A percentile compares a stretch with the other conserved stretches of the same genome.
Conservation (phyloP, 2,888 invertebrate genomes). For the Alviniconcha strummeri region DNA sequence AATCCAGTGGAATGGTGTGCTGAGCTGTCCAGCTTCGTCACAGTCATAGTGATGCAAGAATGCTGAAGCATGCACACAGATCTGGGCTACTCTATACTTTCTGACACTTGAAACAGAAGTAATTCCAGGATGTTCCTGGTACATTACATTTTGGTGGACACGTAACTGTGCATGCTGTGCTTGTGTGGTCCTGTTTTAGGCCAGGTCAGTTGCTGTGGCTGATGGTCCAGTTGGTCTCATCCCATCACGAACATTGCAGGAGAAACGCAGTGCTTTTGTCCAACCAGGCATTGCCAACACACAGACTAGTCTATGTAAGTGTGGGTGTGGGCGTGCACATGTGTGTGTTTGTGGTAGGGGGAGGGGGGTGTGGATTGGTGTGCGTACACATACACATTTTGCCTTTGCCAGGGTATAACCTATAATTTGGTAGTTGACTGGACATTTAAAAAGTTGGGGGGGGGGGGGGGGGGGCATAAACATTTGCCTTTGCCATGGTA, state of each 20-base stretch:
- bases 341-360: background rate
- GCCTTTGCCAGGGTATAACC: background rate
- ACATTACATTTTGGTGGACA: too few relatives aligned
- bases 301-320: conserved; percentile 71
- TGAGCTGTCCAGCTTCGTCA: too few relatives aligned
- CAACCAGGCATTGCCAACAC: conserved; percentile 94
- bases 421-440: background rate
- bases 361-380: background rate
- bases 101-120: too few relatives aligned
- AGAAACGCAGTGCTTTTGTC: conserved; percentile 91
- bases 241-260: conserved; percentile 71
- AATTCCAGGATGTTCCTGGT: too few relatives aligned
- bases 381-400: background rate
- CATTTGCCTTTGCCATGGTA: too few relatives aligned
- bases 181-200: conserved; percentile 49
- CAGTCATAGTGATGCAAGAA: too few relatives aligned
- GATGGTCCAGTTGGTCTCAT: conserved; percentile 68
- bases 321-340: too few relatives aligned
- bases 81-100: too few relatives aligned
- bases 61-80: too few relatives aligned
- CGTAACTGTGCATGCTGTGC: too few relatives aligned
- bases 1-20: too few relatives aligned
- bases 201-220: conserved; percentile 58
- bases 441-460: background rate
- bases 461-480: too few relatives aligned